phyloP scores from a whole-genome alignment of 2,797 vertebrate species.

The Sebastes taczanowskii region DNA sequence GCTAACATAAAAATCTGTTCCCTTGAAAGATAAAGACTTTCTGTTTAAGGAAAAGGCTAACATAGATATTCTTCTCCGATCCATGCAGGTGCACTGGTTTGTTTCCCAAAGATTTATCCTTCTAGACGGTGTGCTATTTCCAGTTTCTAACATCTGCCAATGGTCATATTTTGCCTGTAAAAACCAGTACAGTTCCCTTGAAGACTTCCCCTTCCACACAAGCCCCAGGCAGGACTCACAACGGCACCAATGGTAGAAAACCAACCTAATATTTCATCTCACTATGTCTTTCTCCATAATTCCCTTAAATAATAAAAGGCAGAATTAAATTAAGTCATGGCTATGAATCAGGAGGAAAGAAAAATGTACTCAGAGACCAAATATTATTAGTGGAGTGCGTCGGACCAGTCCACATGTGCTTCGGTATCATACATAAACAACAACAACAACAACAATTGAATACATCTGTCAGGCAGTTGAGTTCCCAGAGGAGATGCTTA shows the following conservation, averaged over 20 bases:
- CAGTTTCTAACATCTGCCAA: constrained; percentile 41
- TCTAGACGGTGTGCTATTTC: constrained; percentile 46
- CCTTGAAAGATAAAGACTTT: constrained; percentile 54
- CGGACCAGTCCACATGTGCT: constrained; percentile 28
- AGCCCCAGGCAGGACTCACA: constrained; percentile 13
- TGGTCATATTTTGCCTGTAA: constrained; percentile 27
- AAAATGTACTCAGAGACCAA: constrained; percentile 26
- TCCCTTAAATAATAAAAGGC: not conserved
- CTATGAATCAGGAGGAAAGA: constrained; percentile 7
- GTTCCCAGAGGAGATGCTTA: constrained; percentile 67
- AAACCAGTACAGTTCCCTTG: constrained; percentile 2
- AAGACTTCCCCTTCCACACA: constrained; percentile 9
- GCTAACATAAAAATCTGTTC: constrained; percentile 49
- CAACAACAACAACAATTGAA: constrained; percentile 65
- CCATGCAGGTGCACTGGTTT: constrained; percentile 48
- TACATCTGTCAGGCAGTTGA: constrained; percentile 59
- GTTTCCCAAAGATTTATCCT: constrained; percentile 43
- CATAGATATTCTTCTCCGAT: constrained; percentile 19
- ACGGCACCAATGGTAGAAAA: not conserved
- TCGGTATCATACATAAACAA: constrained; percentile 66
- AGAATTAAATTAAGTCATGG: constrained; percentile 1
- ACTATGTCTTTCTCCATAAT: not conserved
- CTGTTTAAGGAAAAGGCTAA: constrained; percentile 29
- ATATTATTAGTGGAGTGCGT: constrained; percentile 10
- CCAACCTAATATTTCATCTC: not conserved